phyloP scores from a whole-genome alignment of 1,140 invertebrate species.

The Neodiprion pinetum region DNA sequence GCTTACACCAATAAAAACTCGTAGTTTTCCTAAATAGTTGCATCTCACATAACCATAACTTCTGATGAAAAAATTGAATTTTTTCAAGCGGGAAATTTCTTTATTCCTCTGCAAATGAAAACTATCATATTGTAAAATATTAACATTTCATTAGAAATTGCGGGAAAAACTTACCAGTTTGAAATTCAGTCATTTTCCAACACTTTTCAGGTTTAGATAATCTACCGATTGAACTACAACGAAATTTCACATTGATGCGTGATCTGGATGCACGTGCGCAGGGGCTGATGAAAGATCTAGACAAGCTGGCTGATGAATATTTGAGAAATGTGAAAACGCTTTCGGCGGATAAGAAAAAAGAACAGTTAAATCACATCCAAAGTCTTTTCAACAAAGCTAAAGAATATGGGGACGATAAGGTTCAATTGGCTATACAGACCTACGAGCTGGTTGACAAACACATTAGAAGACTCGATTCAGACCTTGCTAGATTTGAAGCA shows the following conservation, averaged over 20 bases:
- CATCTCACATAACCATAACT: too few species aligned
- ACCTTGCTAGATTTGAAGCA: slow-evolving; percentile 94
- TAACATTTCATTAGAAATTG: not conserved
- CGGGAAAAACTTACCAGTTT: slow-evolving; percentile 16
- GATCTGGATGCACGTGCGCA: slow-evolving; percentile 92
- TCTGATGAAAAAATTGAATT: too few species aligned
- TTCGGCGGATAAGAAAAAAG: slow-evolving; percentile 79
- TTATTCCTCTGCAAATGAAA: too few species aligned
- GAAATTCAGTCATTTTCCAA: slow-evolving; percentile 18
- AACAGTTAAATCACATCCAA: slow-evolving; percentile 85
- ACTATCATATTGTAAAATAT: too few species aligned
- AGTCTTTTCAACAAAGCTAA: slow-evolving; percentile 89
- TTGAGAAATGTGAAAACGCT: slow-evolving; percentile 70
- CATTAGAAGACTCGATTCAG: slow-evolving; percentile 92
- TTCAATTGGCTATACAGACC: slow-evolving; percentile 96
- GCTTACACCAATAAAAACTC: too few species aligned
- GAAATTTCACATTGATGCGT: slow-evolving; percentile 95
- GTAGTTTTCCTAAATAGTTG: too few species aligned
- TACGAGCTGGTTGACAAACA: slow-evolving; percentile 99
- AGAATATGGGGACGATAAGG: slow-evolving; percentile 96
- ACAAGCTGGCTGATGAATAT: slow-evolving; percentile 86
- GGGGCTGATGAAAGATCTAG: slow-evolving; percentile 89
- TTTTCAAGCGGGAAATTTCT: too few species aligned
- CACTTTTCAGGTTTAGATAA: slow-evolving; percentile 82
- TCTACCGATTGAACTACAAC: slow-evolving; percentile 90